These are phyloP conservation scores for Sphyrna mokarran DNA, from an alignment of 2,113 vertebrate species.

Conservation along the genomic window DNA sequence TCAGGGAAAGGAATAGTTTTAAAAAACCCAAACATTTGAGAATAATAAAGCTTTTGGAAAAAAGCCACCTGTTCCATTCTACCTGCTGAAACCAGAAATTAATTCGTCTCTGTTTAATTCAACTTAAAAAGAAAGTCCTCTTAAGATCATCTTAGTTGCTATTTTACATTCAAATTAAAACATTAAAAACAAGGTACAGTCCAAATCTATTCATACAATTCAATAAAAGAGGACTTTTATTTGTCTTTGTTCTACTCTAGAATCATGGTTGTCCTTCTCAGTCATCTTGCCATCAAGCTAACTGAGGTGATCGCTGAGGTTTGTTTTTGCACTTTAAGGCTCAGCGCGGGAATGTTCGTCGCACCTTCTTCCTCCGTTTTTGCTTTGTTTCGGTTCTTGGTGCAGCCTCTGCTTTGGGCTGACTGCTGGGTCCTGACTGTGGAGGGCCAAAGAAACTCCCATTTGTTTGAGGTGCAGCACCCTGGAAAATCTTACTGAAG, in stretches of 20 bases:
- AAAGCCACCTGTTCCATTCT: constrained; percentile 9
- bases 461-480: constrained; percentile 61
- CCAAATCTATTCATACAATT: constrained; percentile 25
- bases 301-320: constrained; percentile 14
- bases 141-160: constrained; percentile 25
- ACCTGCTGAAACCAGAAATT: constrained; percentile 26
- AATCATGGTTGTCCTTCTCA: constrained; percentile 26
- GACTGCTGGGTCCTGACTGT: constrained; percentile 51
- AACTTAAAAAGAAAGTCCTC: constrained; percentile 22
- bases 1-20: neutral
- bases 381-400: constrained; percentile 64
- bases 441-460: constrained; percentile 68
- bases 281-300: neutral
- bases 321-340: constrained; percentile 34
- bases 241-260: constrained; percentile 29
- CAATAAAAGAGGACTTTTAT: constrained; percentile 21
- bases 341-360: constrained; percentile 83
- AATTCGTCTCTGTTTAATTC: constrained; percentile 19
- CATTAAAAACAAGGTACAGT: constrained; percentile 20
- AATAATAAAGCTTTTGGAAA: constrained; percentile 3
- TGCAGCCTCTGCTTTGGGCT: constrained; percentile 56
- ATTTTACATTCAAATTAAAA: constrained; percentile 29
- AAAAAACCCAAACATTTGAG: neutral
- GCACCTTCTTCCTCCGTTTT: constrained; percentile 76
- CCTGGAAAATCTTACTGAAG: constrained; percentile 78